Conservation (phyloP, 1,140 invertebrate genomes). For the Drosophila ironensis region DNA sequence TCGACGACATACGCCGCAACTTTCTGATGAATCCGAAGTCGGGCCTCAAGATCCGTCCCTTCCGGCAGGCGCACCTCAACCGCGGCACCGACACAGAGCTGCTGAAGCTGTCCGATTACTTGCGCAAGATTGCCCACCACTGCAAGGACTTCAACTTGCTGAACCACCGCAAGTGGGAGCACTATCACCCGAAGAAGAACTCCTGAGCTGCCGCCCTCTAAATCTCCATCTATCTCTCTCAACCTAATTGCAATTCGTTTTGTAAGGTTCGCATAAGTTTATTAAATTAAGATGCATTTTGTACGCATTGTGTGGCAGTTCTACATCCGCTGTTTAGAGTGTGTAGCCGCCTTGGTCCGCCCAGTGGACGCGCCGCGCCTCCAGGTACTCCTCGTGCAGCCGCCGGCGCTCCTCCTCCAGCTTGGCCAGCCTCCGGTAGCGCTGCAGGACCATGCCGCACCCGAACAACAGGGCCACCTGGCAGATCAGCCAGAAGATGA, state of each 20-base stretch:
- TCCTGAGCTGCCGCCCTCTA: slow-evolving; percentile 23
- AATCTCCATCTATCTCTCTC: neutral
- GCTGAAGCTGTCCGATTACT: slow-evolving; percentile 91
- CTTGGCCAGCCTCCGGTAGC: slow-evolving; percentile 70
- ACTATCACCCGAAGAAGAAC: slow-evolving; percentile 85
- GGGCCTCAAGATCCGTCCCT: slow-evolving; percentile 94
- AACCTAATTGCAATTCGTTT: slow-evolving; percentile 3
- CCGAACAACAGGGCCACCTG: slow-evolving; percentile 73
- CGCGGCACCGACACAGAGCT: slow-evolving; percentile 93
- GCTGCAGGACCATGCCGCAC: slow-evolving; percentile 74
- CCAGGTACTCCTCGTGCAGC: slow-evolving; percentile 70
- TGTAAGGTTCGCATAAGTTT: slow-evolving; percentile 57
- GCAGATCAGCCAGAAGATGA: slow-evolving; percentile 79
- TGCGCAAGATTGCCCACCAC: slow-evolving; percentile 91
- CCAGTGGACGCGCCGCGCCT: slow-evolving; percentile 75
- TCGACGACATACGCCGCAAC: slow-evolving; percentile 98
- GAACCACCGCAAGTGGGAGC: slow-evolving; percentile 96
- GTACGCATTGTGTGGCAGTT: slow-evolving; percentile 20
- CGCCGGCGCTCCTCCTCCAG: slow-evolving; percentile 74
- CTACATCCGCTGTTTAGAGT: slow-evolving; percentile 39
- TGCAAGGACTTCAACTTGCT: slow-evolving; percentile 92
- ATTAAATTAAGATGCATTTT: slow-evolving; percentile 71
- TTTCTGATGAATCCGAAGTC: slow-evolving; percentile 99
- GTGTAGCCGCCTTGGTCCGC: slow-evolving; percentile 79
- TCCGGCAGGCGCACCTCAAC: slow-evolving; percentile 94